Percentiles rank a stretch among this genome's conserved stretches.
These are phyloP conservation scores for Nothocercus julius DNA, from an alignment of 2,113 vertebrate species.

Conservation along the genomic window DNA sequence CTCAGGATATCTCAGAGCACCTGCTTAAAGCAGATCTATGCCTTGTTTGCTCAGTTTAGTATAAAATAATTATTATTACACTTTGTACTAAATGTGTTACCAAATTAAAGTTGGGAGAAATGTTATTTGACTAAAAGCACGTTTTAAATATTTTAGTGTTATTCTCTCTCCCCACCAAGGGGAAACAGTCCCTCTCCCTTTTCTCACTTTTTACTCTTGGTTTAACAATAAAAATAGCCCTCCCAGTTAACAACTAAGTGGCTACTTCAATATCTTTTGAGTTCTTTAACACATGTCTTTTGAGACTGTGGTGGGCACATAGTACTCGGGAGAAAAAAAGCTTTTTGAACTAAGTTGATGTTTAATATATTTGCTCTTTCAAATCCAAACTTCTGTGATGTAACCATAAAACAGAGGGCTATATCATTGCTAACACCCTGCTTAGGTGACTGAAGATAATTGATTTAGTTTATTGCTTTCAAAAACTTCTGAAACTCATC, in stretches of 20 bases:
- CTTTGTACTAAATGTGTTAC: neutral
- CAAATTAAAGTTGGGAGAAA: neutral
- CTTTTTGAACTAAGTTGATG: neutral
- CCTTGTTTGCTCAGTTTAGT: neutral
- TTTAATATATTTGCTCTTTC: neutral
- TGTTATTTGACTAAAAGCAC: neutral
- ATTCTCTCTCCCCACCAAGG: neutral
- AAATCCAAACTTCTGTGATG: neutral
- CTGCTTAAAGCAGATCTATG: neutral
- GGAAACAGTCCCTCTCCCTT: neutral
- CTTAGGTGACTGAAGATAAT: neutral
- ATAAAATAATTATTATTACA: neutral
- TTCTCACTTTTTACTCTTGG: neutral
- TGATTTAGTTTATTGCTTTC: neutral
- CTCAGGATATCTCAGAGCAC: neutral
- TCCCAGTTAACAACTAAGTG: neutral
- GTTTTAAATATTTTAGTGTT: neutral
- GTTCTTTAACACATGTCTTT: neutral
- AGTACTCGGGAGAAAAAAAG: neutral
- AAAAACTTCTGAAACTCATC: neutral
- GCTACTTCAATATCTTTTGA: neutral
- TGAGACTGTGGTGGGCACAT: neutral
- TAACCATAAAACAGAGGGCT: neutral
- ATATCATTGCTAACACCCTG: neutral
- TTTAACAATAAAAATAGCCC: neutral